Evolutionary conservation across 2,797 vertebrate species (phyloP), one percentile per base, ranked within the genome.

Genomic region (Tadarida brasiliensis): DNA sequence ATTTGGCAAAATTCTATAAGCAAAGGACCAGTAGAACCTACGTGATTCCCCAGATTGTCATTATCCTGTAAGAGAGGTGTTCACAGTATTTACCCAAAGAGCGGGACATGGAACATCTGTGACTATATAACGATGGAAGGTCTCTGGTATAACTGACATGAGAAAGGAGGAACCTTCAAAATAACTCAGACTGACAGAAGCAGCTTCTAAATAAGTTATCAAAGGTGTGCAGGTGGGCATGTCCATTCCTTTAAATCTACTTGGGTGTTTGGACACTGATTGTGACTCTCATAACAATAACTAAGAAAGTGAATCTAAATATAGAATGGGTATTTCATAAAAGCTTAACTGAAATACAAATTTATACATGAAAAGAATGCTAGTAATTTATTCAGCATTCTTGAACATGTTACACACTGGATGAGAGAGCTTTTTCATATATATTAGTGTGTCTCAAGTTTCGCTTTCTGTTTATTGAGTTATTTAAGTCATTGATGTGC

Each of bases 381-480:
- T 22, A 22, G 1, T 63, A 11, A 57, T 68, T 59, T 70, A 63
- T 57, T 47, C 87, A 61, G 2, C 9, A 17, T 4, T 81, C 73
- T 81, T 74, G 12, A 88, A 82, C 86, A 61, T 86, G 19, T 68
- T 88, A 51, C 2, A 39, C 44, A 57, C 4, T 73, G 2, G 28
- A 67, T 44, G 86, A 70, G 22, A 35, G 73, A 83, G 24, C 10
- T 73, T 77, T 77, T 70, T 71, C 35, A 84, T 61, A 12, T 28
- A 33, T 78, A 30, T 57, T 84, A 83, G 19, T 77, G 7, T 71
- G 17, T 65, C 19, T 91, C 33, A 54, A 56, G 17, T 30, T 0
- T 74, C 87, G 26, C 1, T 54, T 88, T 88, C 39, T 74, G n/a
- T 91, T 49, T 92, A 59, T 35, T 93, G 86, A 65, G 3, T 90